These are phyloP conservation scores for Lithobates pipiens DNA, from an alignment of 2,797 vertebrate species.

Conservation along the genomic window DNA sequence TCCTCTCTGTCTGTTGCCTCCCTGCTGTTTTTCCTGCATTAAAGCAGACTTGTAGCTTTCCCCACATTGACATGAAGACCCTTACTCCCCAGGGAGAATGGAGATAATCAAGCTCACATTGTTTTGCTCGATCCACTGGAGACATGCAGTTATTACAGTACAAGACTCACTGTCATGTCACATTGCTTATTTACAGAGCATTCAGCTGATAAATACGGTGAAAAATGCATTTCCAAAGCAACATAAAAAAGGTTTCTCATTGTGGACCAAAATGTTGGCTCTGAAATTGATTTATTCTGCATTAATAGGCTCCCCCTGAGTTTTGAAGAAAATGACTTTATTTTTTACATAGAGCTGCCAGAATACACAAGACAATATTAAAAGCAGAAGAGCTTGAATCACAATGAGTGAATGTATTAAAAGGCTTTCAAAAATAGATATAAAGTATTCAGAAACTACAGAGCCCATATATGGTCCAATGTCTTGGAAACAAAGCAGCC, in stretches of 20 bases:
- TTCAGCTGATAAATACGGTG: slow-evolving; percentile 56
- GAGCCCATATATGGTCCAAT: too few species aligned
- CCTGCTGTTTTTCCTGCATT: slow-evolving; percentile 49
- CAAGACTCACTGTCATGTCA: slow-evolving; percentile 61
- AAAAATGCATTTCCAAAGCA: slow-evolving; percentile 26
- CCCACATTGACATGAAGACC: slow-evolving; percentile 52
- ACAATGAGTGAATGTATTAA: slow-evolving; percentile 2
- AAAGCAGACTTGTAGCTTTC: slow-evolving; percentile 50
- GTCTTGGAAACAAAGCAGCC: too few species aligned
- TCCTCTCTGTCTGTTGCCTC: slow-evolving; percentile 50
- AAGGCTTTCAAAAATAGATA: not conserved
- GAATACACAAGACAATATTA: not conserved
- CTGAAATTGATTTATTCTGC: slow-evolving; percentile 53
- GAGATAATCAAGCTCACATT: slow-evolving; percentile 56
- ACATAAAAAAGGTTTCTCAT: slow-evolving; percentile 27
- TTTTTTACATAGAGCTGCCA: slow-evolving; percentile 36
- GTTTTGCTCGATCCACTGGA: slow-evolving; percentile 53
- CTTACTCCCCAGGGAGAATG: slow-evolving; percentile 53
- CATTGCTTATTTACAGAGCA: slow-evolving; percentile 62
- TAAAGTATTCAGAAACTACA: not conserved
- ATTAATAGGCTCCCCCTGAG: slow-evolving; percentile 34
- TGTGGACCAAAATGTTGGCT: slow-evolving; percentile 44
- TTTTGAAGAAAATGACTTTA: slow-evolving; percentile 30
- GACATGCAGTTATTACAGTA: slow-evolving; percentile 61
- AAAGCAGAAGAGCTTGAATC: not conserved